These are phyloP conservation scores for Periphyllus acericola DNA, from an alignment of 2,888 invertebrate genomes.

Conservation along the genomic window DNA sequence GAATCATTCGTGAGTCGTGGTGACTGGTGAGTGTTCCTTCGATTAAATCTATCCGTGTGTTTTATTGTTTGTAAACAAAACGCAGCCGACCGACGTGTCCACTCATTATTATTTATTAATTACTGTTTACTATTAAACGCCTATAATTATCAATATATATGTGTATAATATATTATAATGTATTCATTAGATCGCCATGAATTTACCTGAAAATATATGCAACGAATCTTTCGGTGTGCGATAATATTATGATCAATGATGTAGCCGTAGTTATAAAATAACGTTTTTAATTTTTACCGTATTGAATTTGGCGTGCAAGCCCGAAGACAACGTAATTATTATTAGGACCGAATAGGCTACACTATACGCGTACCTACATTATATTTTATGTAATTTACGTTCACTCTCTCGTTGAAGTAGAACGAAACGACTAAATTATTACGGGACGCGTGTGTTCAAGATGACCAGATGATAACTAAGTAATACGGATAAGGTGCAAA, in stretches of 20 bases:
- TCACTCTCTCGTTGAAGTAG: constrained; percentile 47
- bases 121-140: not conserved
- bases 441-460: not conserved
- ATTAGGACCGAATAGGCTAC: not conserved
- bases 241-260: not conserved
- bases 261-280: not conserved
- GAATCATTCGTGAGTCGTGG: not conserved
- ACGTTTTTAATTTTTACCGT: not conserved
- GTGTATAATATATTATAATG: not conserved
- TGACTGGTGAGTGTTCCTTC: not conserved
- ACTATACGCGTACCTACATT: not conserved
- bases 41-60: not conserved
- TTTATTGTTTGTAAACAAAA: not conserved
- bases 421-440: constrained; percentile 45
- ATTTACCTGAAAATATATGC: not conserved
- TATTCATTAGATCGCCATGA: not conserved
- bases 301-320: not conserved
- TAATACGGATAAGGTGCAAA: no score
- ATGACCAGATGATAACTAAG: constrained; percentile 5
- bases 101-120: not conserved
- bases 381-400: constrained; percentile 38
- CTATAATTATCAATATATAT: not conserved
- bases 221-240: not conserved
- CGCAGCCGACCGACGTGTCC: not conserved
- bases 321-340: not conserved